phyloP scores from a whole-genome alignment of 2,797 vertebrate species.

The Typhlichthys subterraneus region DNA sequence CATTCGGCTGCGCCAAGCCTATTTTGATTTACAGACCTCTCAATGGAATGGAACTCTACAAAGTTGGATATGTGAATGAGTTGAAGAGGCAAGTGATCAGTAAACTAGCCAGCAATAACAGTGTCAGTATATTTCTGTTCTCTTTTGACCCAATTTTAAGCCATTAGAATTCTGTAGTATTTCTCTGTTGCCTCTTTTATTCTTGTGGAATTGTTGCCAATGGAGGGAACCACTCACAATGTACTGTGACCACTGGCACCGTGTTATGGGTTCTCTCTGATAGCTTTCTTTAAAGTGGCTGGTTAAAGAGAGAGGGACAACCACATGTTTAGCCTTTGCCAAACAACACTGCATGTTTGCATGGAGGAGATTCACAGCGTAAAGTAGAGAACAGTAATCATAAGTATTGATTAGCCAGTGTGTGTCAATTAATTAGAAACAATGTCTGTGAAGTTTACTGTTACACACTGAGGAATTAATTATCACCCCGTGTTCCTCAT shows the following conservation, averaged over 20 bases:
- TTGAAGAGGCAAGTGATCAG: neutral
- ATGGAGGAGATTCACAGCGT: neutral
- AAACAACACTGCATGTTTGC: slow-evolving; percentile 9
- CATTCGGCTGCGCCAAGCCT: neutral
- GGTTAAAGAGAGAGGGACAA: slow-evolving; percentile 25
- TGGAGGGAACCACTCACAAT: slow-evolving; percentile 37
- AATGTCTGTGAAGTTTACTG: too few species aligned
- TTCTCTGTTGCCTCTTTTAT: slow-evolving; percentile 34
- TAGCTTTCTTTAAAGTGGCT: slow-evolving; percentile 29
- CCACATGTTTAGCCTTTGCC: neutral
- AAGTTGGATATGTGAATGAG: neutral
- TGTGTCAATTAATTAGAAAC: slow-evolving; percentile 7
- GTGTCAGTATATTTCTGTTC: neutral
- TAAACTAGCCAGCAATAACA: neutral
- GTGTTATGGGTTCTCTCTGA: slow-evolving; percentile 15
- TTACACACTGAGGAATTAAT: too few species aligned
- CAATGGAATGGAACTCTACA: neutral
- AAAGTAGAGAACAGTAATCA: neutral
- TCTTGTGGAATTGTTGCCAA: slow-evolving; percentile 38
- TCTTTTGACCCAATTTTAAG: neutral
- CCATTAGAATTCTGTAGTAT: slow-evolving; percentile 6
- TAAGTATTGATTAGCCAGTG: slow-evolving; percentile 8
- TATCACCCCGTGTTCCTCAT: too few species aligned
- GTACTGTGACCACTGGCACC: slow-evolving; percentile 21
- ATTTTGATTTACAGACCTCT: neutral